Base-by-base conservation (phyloP, 2,888 invertebrate genomes). In the Thereva unica region DNA sequence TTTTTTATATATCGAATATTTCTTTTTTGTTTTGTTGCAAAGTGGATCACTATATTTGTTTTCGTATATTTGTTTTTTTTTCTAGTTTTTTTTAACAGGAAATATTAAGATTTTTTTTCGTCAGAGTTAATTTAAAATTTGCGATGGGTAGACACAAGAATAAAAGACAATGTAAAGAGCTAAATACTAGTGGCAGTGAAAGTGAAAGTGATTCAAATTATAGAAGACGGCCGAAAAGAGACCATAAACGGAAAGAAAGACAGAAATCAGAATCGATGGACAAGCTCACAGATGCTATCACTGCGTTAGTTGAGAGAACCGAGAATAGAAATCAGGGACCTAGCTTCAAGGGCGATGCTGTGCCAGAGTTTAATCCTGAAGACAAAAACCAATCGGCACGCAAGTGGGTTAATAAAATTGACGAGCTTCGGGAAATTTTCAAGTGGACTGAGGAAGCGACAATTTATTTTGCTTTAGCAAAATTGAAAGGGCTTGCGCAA, bases 391-490 rank as follows among this genome's bases (percentile, higher is more conserved):
- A 66, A 35, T 57, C 59, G n/a, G 4, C 59, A 6, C 50, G n/a
- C 9, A 7, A n/a, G 37, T 66, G 66, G 61, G 37, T 44, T n/a
- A 37, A 44, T 9, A 66, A 66, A 41, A 12, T 66, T 8, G 66
- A 66, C 35, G 66, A 66, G 41, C 38, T 59, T 3, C 44, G 9
- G 9, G 54, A 61, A 52, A 47, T 66, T 37, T 66, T 66, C 12
- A 35, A 5, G 6, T 59, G 66, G 66, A 8, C 59, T n/a, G 66
- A 66, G 9, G 56, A 55, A 56, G 56, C 56, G 1, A 63, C 67
- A 1, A 54, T 67, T 7, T 67, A 67, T 67, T 64, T 67, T 41
- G 67, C 67, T 1, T 9, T 67, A 9, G 38, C 55, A 4, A 67
- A 67, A 56, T 42, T 64, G 5, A 44, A 38, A 1, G 64, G 67